Evolutionary conservation across 2,888 invertebrate species (phyloP), one percentile per base, ranked within the genome.

Genomic region (Tineola bisselliella): DNA sequence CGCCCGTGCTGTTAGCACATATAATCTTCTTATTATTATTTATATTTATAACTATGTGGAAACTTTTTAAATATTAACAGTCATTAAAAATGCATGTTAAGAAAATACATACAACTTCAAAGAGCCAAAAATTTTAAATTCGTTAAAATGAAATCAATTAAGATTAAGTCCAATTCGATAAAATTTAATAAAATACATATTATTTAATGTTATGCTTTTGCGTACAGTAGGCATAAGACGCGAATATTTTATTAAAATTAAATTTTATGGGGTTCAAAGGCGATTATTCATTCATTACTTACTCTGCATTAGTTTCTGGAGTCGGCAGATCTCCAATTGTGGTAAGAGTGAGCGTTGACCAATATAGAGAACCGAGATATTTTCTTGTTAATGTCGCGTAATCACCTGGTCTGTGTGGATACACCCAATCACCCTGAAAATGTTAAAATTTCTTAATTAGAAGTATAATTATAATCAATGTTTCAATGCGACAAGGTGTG

Each of bases 261-360:
- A 38, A 38, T 38, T 12, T 38, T 38, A 38, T 38, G 8, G 38
- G 38, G 38, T 10, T 38, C 38, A 38, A 38, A 38, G n/a, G n/a
- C n/a, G n/a, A n/a, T n/a, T 38, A 12, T 30, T 6, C 8, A 57
- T 31, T 52, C 19, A n/a, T 17, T 56, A 94, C 97, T 96, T 89
- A 98, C 98, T 98, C 96, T 77, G 94, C 95, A 84, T 97, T 97
- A 64, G 96, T 96, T 78, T 97, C 96, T 0, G 98, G 98, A 4
- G 96, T 97, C 1, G 97, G 97, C 65, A 98, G 90, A 79, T 98
- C 98, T 18, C 98, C 98, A 65, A 98, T 98, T 48, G 98, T 98
- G 44, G 98, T 98, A 63, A 98, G 88, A 0, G 98, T 98, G 64
- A 98, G 88, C 0, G 97, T 98, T 2, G 98, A 97, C 98, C 98